phyloP scores from a whole-genome alignment of 1,140 invertebrate genomes.

The Chionoecetes opilio region DNA sequence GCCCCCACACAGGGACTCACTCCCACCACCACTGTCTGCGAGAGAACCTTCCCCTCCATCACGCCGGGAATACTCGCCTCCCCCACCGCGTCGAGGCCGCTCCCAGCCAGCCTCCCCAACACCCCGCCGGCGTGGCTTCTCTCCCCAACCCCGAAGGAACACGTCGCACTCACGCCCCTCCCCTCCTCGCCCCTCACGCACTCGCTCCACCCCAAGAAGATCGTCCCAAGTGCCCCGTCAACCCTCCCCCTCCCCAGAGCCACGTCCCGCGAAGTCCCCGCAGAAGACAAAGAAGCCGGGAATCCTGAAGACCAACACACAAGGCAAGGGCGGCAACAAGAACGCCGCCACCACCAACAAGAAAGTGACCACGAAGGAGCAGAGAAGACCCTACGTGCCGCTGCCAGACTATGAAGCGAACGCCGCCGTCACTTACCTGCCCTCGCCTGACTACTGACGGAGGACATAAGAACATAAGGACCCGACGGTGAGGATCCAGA shows the following conservation, averaged over 20 bases:
- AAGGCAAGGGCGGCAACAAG: background rate
- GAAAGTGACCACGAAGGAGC: background rate
- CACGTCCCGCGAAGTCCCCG: background rate
- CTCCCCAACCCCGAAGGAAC: background rate
- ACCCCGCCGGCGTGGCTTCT: background rate
- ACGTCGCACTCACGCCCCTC: background rate
- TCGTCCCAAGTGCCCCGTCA: background rate
- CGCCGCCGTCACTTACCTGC: background rate
- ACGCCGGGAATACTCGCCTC: background rate
- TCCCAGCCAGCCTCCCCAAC: background rate
- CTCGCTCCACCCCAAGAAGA: background rate
- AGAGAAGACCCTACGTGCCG: background rate
- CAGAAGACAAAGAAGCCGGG: background rate
- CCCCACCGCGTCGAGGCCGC: background rate
- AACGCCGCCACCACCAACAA: background rate
- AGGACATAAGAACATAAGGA: too few species aligned
- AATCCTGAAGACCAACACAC: background rate
- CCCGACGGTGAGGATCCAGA: background rate
- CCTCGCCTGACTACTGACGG: constrained; percentile 24
- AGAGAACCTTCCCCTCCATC: background rate
- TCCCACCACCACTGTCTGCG: background rate
- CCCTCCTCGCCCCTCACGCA: background rate
- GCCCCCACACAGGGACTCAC: background rate
- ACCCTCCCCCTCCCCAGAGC: background rate
- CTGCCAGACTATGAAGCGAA: background rate